Evolutionary conservation across 2,888 invertebrate genomes (phyloP).

Genomic region (Malthinus seriepunctatus): DNA sequence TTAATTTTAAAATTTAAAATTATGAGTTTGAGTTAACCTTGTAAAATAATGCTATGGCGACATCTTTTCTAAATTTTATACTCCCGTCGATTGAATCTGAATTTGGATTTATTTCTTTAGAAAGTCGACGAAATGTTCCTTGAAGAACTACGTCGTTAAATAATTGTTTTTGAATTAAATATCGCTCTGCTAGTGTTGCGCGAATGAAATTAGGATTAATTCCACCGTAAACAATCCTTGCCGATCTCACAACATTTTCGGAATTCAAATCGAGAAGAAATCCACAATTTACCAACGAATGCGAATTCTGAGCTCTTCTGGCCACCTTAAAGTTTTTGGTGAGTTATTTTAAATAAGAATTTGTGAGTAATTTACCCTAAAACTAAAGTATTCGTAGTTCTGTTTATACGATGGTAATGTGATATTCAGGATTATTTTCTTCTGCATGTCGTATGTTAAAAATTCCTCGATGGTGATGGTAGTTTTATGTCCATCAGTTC

Average conservation of each 20-base stretch:
- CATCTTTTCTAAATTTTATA: conserved; percentile 67
- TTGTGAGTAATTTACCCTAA: conserved; percentile 38
- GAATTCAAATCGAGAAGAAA: conserved; percentile 64
- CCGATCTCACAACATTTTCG: conserved; percentile 53
- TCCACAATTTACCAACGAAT: conserved; percentile 73
- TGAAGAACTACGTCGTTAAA: conserved; percentile 51
- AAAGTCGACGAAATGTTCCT: conserved; percentile 50
- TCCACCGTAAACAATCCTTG: conserved; percentile 67
- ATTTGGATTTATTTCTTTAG: conserved; percentile 65
- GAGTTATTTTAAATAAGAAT: conserved; percentile 62
- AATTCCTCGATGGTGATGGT: too few species aligned
- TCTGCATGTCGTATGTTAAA: too few species aligned
- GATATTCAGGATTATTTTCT: too few species aligned
- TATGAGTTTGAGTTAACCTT: conserved; percentile 60
- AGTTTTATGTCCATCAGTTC: too few species aligned
- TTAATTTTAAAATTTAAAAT: conserved; percentile 26
- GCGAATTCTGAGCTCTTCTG: conserved; percentile 69
- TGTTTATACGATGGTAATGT: conserved; percentile 55
- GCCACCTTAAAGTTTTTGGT: too few species aligned
- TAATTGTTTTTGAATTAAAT: conserved; percentile 50
- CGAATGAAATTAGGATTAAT: conserved; percentile 59
- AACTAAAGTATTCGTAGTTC: conserved; percentile 45
- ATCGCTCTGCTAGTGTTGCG: conserved; percentile 57
- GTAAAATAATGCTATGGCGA: conserved; percentile 78
- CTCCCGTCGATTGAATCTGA: conserved; percentile 66